Conservation (phyloP, 2,797 vertebrate species). For the Chloroceryle amazona region DNA sequence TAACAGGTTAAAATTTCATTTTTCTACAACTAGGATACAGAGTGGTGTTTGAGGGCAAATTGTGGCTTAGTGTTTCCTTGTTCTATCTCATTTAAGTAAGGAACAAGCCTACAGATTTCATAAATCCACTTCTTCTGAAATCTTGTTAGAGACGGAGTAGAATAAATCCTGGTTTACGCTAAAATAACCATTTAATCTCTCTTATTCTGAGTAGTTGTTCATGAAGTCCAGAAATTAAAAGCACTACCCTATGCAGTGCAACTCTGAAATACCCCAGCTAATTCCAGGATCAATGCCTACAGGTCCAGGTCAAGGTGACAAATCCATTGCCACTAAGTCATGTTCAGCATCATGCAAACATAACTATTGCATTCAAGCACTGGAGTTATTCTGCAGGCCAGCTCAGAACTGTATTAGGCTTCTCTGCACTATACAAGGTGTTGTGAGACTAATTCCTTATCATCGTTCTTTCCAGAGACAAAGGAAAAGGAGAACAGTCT, state of each 20-base stretch:
- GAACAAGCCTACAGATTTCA: slow-evolving; percentile 17
- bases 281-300: not conserved
- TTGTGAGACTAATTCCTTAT: not conserved
- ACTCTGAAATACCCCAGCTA: not conserved
- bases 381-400: not conserved
- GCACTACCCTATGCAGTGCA: not conserved
- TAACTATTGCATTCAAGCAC: not conserved
- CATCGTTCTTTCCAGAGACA: not conserved
- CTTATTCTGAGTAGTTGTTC: not conserved
- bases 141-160: slow-evolving; percentile 28
- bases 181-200: not conserved
- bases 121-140: slow-evolving; percentile 51
- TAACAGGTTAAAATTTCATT: not conserved
- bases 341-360: not conserved
- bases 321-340: not conserved
- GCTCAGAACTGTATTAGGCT: not conserved
- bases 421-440: not conserved
- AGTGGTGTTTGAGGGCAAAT: not conserved
- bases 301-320: not conserved
- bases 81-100: not conserved
- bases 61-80: not conserved
- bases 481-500: not conserved
- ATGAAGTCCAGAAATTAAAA: not conserved
- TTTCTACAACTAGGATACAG: not conserved
- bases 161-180: slow-evolving; percentile 34